Evolutionary conservation across 2,888 invertebrate species (phyloP), one percentile per base, ranked within the genome.

Genomic region (Pollenia angustigena): DNA sequence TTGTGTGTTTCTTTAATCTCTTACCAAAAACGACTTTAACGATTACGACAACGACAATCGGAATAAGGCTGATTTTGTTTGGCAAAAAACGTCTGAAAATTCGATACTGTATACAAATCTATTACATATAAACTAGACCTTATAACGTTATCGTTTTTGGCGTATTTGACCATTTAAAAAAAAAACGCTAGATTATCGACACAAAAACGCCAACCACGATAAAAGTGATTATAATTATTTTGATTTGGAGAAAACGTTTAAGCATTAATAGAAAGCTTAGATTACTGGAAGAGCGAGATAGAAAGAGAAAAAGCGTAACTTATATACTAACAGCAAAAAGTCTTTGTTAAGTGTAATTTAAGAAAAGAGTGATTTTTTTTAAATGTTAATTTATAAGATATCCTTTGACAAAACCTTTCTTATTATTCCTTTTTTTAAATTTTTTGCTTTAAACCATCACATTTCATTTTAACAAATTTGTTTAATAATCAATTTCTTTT

Each of bases 391-490:
- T 23, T 23, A 23, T 2, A 68, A 18, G 50, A 68, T 66, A 66
- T 40, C 32, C 58, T 11, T 68, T 60, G 23, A 44, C 32, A 32
- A 32, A 32, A 6, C 32, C 32, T 32, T 32, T 32, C 58, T 18
- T 12, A 32, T n/a, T 62, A 50, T 66, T 40, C 44, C 12, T 62
- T 71, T 56, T 23, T 48, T 50, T 12, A 23, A 64, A 10, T 44
- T 46, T 60, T 60, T 66, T 60, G 9, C 32, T 78, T 74, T 74
- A 78, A 85, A 82, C 78, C 85, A 79, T 74, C 66, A 81, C 81
- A 81, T 81, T 81, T 72, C 42, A 12, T 32, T 48, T 58, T 75
- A 14, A 40, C 11, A 52, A 54, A 44, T 32, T 16, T 44, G 4
- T 40, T 40, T 75, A 48, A 40, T 18, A 14, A 56, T 81, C 48